Conservation (phyloP, 2,888 invertebrate species). For the Onthophagus sagittarius region DNA sequence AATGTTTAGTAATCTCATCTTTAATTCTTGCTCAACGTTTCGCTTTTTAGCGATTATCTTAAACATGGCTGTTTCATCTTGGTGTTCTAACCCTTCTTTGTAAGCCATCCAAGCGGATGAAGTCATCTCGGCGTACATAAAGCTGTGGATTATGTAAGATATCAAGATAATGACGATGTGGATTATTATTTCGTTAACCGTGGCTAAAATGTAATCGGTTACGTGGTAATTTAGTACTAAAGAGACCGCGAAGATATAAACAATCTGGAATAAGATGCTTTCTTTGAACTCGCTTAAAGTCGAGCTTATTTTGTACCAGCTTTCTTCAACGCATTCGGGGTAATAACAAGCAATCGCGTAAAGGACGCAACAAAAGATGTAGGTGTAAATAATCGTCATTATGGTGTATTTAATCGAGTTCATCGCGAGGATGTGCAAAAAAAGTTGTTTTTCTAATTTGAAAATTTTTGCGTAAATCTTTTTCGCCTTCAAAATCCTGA, state of each 20-base stretch:
- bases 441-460: slow-evolving; percentile 16
- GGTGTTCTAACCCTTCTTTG: slow-evolving; percentile 18
- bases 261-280: neutral
- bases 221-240: slow-evolving; percentile 14
- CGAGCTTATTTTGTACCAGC: slow-evolving; percentile 7
- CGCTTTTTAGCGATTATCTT: slow-evolving; percentile 20
- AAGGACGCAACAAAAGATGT: slow-evolving; percentile 17
- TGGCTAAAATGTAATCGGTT: slow-evolving; percentile 16
- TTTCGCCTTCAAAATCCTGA: slow-evolving; percentile 22
- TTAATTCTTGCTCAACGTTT: slow-evolving; percentile 18
- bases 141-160: slow-evolving; percentile 10
- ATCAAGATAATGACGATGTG: slow-evolving; percentile 10
- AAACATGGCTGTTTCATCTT: slow-evolving; percentile 21
- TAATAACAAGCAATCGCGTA: slow-evolving; percentile 18
- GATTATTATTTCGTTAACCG: slow-evolving; percentile 14
- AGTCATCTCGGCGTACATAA: slow-evolving; percentile 18
- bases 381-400: slow-evolving; percentile 9
- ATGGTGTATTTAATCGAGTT: slow-evolving; percentile 21
- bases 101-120: slow-evolving; percentile 14
- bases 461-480: slow-evolving; percentile 21
- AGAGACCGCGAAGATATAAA: slow-evolving; percentile 14
- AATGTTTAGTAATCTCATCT: slow-evolving; percentile 19
- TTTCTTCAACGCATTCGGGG: neutral
- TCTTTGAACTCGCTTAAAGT: neutral
- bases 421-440: slow-evolving; percentile 17